Evolutionary conservation across 2,113 vertebrate genomes (phyloP).

Genomic region (Microcebus jonahi): DNA sequence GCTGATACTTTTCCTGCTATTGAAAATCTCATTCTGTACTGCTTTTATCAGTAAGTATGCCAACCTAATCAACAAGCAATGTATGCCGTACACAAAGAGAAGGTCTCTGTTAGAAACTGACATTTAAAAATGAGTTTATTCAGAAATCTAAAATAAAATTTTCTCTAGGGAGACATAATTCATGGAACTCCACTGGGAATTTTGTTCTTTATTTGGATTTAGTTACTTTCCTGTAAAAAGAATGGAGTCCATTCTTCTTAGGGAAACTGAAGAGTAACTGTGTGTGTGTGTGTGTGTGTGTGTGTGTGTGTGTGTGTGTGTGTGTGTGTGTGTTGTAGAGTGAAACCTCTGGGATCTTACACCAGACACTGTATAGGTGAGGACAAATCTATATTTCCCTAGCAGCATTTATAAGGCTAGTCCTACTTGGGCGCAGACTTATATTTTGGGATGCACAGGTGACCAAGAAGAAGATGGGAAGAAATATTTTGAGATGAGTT

Average conservation of each 20-base stretch:
- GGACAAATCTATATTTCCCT: not conserved
- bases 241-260: not conserved
- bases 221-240: not conserved
- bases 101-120: not conserved
- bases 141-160: not conserved
- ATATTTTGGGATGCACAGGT: not conserved
- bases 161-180: not conserved
- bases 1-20: conserved; percentile 47
- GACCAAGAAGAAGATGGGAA: not conserved
- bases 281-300: not conserved
- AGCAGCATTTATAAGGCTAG: not conserved
- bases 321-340: not conserved
- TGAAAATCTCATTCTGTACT: conserved; percentile 34
- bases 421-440: not conserved
- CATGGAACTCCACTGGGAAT: not conserved
- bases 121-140: not conserved
- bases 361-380: not conserved
- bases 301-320: not conserved
- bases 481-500: not conserved
- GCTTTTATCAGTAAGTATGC: conserved; percentile 71
- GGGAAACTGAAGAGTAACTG: not conserved
- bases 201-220: not conserved
- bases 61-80: not conserved
- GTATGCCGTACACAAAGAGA: not conserved
- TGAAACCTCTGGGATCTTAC: not conserved